Conservation (phyloP, 1,140 invertebrate species). For the Sitophilus oryzae region DNA sequence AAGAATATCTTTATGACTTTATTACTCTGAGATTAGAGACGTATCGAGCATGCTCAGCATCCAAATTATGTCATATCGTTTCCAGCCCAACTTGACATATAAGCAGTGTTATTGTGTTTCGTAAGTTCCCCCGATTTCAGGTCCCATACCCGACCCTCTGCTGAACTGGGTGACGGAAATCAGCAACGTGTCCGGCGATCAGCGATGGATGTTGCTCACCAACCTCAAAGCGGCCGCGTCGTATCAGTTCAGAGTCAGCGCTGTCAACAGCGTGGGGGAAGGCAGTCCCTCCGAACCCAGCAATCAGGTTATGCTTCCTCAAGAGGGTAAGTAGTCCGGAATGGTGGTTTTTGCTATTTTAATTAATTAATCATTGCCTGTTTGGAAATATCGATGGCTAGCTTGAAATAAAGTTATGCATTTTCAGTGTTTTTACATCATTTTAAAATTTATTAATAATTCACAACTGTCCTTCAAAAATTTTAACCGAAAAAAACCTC, state of each 20-base stretch:
- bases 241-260: conserved; percentile 93
- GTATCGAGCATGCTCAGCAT: conserved; percentile 28
- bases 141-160: conserved; percentile 71
- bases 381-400: too few relatives aligned
- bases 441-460: too few relatives aligned
- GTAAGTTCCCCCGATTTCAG: conserved; percentile 51
- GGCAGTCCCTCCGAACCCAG: conserved; percentile 84
- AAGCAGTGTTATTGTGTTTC: conserved; percentile 34
- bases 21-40: background rate
- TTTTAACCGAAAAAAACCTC: too few relatives aligned
- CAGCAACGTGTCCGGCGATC: conserved; percentile 75
- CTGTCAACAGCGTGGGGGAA: conserved; percentile 92
- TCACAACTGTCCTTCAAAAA: too few relatives aligned
- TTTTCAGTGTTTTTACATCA: too few relatives aligned
- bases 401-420: too few relatives aligned
- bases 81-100: conserved; percentile 4
- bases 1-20: too few relatives aligned
- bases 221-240: conserved; percentile 89
- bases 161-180: conserved; percentile 85
- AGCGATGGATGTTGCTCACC: conserved; percentile 72
- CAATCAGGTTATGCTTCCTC: conserved; percentile 79
- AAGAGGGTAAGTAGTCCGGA: conserved; percentile 71
- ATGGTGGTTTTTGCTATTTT: too few relatives aligned
- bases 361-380: too few relatives aligned
- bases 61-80: conserved; percentile 3